Percentiles rank a stretch among this genome's conserved stretches.
Evolutionary conservation across 1,140 invertebrate genomes (phyloP).

Genomic region (Papilio xuthus): DNA sequence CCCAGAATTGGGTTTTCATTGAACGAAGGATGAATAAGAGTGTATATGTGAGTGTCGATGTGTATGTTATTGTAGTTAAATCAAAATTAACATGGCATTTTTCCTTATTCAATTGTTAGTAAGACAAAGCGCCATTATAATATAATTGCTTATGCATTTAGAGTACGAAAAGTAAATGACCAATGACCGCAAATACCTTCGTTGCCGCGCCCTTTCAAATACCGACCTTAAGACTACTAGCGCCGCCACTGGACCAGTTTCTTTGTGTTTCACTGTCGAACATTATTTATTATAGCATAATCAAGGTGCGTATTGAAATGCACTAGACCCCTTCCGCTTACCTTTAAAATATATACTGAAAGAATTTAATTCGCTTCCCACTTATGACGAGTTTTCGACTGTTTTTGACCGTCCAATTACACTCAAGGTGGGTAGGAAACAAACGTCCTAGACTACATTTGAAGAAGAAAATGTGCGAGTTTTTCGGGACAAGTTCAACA

Average conservation of each 20-base stretch:
- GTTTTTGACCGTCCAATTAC: too few relatives aligned
- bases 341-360: not conserved
- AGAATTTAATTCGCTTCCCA: not conserved
- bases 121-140: slow-evolving; percentile 29
- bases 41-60: too few relatives aligned
- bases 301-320: slow-evolving; percentile 23
- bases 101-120: slow-evolving; percentile 8
- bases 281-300: slow-evolving; percentile 40
- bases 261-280: slow-evolving; percentile 48
- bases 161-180: slow-evolving; percentile 47
- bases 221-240: slow-evolving; percentile 61
- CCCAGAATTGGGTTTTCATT: not conserved
- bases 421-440: too few relatives aligned
- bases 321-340: slow-evolving; percentile 33
- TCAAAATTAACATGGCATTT: not conserved
- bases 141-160: slow-evolving; percentile 40
- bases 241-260: slow-evolving; percentile 49
- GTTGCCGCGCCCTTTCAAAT: slow-evolving; percentile 69
- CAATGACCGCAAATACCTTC: slow-evolving; percentile 44
- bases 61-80: not conserved
- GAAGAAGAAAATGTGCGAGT: too few relatives aligned
- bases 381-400: not conserved
- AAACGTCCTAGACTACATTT: not conserved
- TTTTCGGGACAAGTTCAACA: not conserved
- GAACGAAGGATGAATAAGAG: too few relatives aligned